Base-by-base conservation (phyloP, 2,888 invertebrate genomes). In the Eupeodes latifasciatus region DNA sequence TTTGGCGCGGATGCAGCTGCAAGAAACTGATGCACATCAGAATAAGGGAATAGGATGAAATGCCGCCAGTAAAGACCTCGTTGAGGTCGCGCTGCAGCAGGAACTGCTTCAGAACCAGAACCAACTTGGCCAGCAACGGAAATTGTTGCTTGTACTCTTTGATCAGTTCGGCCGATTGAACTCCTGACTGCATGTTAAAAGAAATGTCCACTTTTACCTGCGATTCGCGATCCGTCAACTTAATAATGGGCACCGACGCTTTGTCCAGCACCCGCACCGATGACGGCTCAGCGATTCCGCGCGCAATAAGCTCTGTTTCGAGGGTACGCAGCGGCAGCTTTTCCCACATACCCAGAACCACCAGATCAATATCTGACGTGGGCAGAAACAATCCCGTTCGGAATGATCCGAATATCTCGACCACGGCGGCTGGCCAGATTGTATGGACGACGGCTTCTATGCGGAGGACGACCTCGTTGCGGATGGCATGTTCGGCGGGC, bases 21-120 rank as follows among this genome's bases (percentile, higher is more conserved):
- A 99, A 95, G 94, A 99, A 99, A 95, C 98, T 98, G 94, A 99
- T 98, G 93, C 98, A 98, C 97, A 99, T 98, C 90, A 99, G 96
- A 93, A 99, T 99, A 91, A 99, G 96, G 92, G 99, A 98, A 95
- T 99, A 99, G 87, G 99, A 99, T 91, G 99, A 98, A 94, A 99
- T 99, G 93, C 99, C 99, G 90, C 99, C 94, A 90, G 99, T 99
- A 95, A 99, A 99, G 92, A 99, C 99, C 95, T 99, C 99, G 94
- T 99, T 99, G 92, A 99, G 96, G 95, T 99, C 98, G 92, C 99
- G 96, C 95, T 99, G 98, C 90, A 99, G 95, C 90, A 99, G 96
- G 95, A 99, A 99, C 95, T 99, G 99, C 95, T 99, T 99, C 91
- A 99, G 95, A 88, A 99, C 98, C 94, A 99, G 96, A 92, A 99